A percentile compares a stretch with the other conserved stretches of the same genome.
These are phyloP conservation scores for Drosophila equinoxialis DNA, from an alignment of 1,140 invertebrate genomes.

Conservation along the genomic window DNA sequence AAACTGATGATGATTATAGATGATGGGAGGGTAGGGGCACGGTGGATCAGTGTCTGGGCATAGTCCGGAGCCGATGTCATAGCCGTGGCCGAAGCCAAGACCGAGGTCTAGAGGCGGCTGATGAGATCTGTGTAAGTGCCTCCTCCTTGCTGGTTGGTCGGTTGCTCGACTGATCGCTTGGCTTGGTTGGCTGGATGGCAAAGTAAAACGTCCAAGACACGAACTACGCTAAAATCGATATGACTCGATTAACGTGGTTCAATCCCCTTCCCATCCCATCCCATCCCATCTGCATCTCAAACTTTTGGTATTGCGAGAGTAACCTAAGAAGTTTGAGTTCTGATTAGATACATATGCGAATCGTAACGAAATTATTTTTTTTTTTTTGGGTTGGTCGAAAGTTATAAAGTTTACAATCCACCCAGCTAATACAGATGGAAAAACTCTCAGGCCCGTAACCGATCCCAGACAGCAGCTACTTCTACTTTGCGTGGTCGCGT, in stretches of 20 bases:
- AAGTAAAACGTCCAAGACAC: constrained; percentile 76
- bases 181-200: constrained; percentile 22
- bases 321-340: no score
- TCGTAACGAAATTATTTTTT: no score
- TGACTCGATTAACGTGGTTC: constrained; percentile 75
- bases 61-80: neutral
- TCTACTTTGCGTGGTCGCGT: constrained; percentile 78
- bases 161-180: constrained; percentile 6
- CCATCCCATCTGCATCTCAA: no score
- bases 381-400: neutral
- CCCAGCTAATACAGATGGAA: neutral
- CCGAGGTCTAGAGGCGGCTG: constrained; percentile 15
- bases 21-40: constrained; percentile 13
- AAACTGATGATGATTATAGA: constrained; percentile 48
- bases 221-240: constrained; percentile 77
- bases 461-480: constrained; percentile 52
- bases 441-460: constrained; percentile 18
- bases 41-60: neutral
- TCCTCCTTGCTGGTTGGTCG: constrained; percentile 34
- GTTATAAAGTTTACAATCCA: neutral
- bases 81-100: neutral
- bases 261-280: neutral
- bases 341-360: neutral
- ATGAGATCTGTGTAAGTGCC: constrained; percentile 59
- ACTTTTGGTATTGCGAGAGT: no score